Evolutionary conservation across 2,888 invertebrate species (phyloP).

Genomic region (Tetragonisca angustula): DNA sequence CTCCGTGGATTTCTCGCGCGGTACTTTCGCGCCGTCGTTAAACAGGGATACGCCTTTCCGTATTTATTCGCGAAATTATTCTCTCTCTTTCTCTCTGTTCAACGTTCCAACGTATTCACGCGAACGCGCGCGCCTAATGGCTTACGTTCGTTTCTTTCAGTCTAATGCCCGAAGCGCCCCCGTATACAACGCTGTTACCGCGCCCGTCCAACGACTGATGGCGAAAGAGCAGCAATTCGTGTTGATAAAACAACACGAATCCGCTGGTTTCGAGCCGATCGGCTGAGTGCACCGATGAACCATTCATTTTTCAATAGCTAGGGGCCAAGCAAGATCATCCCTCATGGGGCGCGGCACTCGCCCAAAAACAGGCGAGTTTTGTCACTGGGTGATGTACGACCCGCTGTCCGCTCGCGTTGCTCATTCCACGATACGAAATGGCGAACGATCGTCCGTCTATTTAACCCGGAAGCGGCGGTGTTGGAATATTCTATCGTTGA

Average conservation of each 20-base stretch:
- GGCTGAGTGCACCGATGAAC: slow-evolving; percentile 67
- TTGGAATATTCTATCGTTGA: not conserved
- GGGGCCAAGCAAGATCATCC: slow-evolving; percentile 66
- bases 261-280: slow-evolving; percentile 63
- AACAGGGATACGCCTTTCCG: slow-evolving; percentile 7
- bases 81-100: not conserved
- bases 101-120: not conserved
- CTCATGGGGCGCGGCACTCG: slow-evolving; percentile 57
- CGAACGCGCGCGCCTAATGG: slow-evolving; percentile 33
- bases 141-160: slow-evolving; percentile 37
- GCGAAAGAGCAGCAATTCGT: slow-evolving; percentile 26
- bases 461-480: slow-evolving; percentile 1
- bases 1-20: slow-evolving; percentile 22
- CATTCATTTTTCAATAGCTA: slow-evolving; percentile 75
- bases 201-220: not conserved
- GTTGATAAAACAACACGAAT: slow-evolving; percentile 58
- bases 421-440: slow-evolving; percentile 44
- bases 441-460: slow-evolving; percentile 68
- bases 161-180: slow-evolving; percentile 34
- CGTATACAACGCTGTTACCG: slow-evolving; percentile 30
- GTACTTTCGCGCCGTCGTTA: slow-evolving; percentile 36
- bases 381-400: slow-evolving; percentile 74
- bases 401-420: slow-evolving; percentile 47
- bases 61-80: slow-evolving; percentile 65
- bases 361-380: slow-evolving; percentile 70